Evolutionary conservation across 2,888 invertebrate genomes (phyloP).

Genomic region (Mythimna impura): DNA sequence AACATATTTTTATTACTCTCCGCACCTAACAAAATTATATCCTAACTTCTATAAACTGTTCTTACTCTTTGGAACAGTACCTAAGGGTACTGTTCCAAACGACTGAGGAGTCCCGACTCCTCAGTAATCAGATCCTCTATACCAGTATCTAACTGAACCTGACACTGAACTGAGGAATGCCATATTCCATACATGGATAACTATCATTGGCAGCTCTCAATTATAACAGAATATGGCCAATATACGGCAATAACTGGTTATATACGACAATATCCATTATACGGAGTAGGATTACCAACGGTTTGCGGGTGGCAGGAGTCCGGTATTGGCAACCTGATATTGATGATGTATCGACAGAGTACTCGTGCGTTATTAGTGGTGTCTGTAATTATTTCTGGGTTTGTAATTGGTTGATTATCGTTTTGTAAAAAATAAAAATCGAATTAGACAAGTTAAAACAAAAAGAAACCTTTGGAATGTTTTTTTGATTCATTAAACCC

Average conservation of each 20-base stretch:
- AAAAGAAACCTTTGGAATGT: no score
- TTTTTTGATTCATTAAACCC: no score
- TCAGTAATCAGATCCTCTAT: neutral
- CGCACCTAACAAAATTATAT: no score
- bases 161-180: constrained; percentile 26
- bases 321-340: constrained; percentile 13
- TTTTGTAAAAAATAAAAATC: neutral
- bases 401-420: neutral
- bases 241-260: no score
- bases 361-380: neutral
- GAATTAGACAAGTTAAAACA: no score
- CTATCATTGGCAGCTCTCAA: constrained; percentile 39
- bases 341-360: constrained; percentile 1
- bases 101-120: no score
- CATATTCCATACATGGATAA: constrained; percentile 26
- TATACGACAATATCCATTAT: constrained; percentile 31
- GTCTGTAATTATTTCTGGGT: neutral
- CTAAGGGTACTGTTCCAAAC: no score
- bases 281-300: constrained; percentile 35
- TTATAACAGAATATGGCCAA: constrained; percentile 29
- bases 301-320: constrained; percentile 27
- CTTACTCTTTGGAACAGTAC: neutral
- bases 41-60: no score
- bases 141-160: neutral
- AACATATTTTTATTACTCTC: no score